These are phyloP conservation scores for Porites rus DNA, from an alignment of 92 coral and sea anemone genomes.

Conservation along the genomic window DNA sequence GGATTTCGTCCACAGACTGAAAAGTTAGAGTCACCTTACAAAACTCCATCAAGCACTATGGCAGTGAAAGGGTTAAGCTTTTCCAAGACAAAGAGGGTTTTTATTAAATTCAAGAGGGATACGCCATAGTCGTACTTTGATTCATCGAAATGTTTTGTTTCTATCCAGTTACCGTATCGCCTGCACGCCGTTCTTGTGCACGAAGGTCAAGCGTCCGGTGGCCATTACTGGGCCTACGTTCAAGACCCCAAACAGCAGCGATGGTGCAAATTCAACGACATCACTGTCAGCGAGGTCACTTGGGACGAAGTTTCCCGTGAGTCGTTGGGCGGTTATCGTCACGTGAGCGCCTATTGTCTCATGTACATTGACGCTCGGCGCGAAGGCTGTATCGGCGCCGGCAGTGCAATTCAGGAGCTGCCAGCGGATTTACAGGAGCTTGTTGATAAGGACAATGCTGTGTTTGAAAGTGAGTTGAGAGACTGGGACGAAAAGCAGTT, in stretches of 20 bases:
- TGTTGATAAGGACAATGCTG: constrained; percentile 86
- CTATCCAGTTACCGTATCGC: constrained; percentile 77
- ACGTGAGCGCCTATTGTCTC: constrained; percentile 93
- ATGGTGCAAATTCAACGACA: constrained; percentile 93
- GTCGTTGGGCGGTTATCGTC: constrained; percentile 90
- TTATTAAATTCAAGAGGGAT: too few relatives aligned
- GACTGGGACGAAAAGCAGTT: constrained; percentile 92
- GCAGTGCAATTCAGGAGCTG: constrained; percentile 55
- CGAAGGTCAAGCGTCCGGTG: constrained; percentile 94
- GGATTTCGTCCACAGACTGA: too few relatives aligned
- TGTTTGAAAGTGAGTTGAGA: constrained; percentile 80
- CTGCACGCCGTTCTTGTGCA: constrained; percentile 94
- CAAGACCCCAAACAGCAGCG: constrained; percentile 74
- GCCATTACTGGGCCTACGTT: constrained; percentile 97
- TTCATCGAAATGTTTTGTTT: neutral
- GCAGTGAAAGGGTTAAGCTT: too few relatives aligned
- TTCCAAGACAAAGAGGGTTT: too few relatives aligned
- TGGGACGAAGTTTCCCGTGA: constrained; percentile 96
- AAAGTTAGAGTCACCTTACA: too few relatives aligned
- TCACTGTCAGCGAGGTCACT: constrained; percentile 91
- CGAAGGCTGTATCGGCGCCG: constrained; percentile 72
- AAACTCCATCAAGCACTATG: too few relatives aligned
- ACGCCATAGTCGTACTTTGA: neutral
- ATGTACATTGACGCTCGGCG: constrained; percentile 84
- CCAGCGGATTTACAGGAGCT: constrained; percentile 75